Evolutionary conservation across 2,113 vertebrate genomes (phyloP).

Genomic region (Thunnus thynnus): DNA sequence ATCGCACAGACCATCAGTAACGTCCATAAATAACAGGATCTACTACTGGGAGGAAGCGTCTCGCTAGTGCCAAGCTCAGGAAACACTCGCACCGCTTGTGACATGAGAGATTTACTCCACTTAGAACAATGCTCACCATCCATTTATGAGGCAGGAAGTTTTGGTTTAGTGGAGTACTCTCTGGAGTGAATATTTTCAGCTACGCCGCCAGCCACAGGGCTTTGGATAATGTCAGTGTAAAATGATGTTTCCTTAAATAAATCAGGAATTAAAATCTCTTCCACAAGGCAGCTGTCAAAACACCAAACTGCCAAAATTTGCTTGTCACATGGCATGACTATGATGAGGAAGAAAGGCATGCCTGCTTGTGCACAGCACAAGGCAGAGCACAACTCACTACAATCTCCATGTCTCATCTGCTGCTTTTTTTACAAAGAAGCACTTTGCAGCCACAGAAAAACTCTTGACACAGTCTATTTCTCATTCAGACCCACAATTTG

Average conservation of each 20-base stretch:
- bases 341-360: slow-evolving; percentile 38
- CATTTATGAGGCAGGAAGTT: slow-evolving; percentile 70
- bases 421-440: not conserved
- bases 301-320: slow-evolving; percentile 66
- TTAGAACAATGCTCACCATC: slow-evolving; percentile 68
- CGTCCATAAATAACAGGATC: slow-evolving; percentile 39
- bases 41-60: slow-evolving; percentile 40
- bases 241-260: slow-evolving; percentile 81
- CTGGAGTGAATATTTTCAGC: slow-evolving; percentile 65
- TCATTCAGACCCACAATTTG: slow-evolving; percentile 27
- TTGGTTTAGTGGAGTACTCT: slow-evolving; percentile 56
- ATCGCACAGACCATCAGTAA: slow-evolving; percentile 1
- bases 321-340: slow-evolving; percentile 53
- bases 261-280: slow-evolving; percentile 72
- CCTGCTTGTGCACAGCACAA: slow-evolving; percentile 14
- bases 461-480: not conserved
- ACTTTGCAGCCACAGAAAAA: slow-evolving; percentile 16
- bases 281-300: slow-evolving; percentile 79
- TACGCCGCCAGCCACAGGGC: slow-evolving; percentile 53
- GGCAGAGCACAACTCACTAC: slow-evolving; percentile 25
- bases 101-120: slow-evolving; percentile 65
- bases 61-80: slow-evolving; percentile 21
- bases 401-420: slow-evolving; percentile 9
- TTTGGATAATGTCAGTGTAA: slow-evolving; percentile 66
- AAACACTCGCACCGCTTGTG: slow-evolving; percentile 53